These are phyloP conservation scores for Chymomyza procnemis DNA, from an alignment of 2,888 invertebrate genomes.

Conservation along the genomic window DNA sequence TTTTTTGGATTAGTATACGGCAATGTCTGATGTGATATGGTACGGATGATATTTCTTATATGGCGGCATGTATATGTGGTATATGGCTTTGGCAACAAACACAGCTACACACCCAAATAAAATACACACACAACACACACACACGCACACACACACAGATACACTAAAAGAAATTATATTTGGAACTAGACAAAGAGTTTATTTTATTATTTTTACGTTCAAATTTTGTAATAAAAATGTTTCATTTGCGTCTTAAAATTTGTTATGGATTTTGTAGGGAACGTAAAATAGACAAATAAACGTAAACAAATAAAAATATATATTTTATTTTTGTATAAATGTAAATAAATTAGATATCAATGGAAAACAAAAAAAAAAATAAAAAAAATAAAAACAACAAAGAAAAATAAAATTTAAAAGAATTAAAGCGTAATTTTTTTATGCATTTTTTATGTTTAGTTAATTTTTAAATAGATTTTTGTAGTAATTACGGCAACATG, in stretches of 20 bases:
- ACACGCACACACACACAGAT: slow-evolving; percentile 3
- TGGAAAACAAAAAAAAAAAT: too few relatives aligned
- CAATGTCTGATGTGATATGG: not conserved
- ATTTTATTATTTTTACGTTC: not conserved
- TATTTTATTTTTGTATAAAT: slow-evolving; percentile 3
- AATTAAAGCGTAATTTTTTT: too few relatives aligned
- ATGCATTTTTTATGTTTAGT: too few relatives aligned
- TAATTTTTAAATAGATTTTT: too few relatives aligned
- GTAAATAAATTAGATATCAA: too few relatives aligned
- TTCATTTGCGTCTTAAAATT: not conserved
- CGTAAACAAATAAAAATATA: slow-evolving; percentile 17
- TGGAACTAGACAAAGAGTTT: not conserved
- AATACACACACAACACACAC: slow-evolving; percentile 14
- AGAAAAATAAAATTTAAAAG: too few relatives aligned
- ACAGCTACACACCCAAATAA: not conserved
- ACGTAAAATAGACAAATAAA: not conserved
- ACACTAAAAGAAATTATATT: too few relatives aligned
- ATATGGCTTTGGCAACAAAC: slow-evolving; percentile 22
- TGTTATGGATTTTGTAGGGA: not conserved
- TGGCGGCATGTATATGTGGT: slow-evolving; percentile 27
- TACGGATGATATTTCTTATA: too few relatives aligned
- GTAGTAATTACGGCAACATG: too few relatives aligned
- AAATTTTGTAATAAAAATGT: slow-evolving; percentile 10
- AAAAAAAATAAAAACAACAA: too few relatives aligned
- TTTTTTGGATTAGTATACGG: not conserved